These are phyloP conservation scores for Pseudois nayaur DNA, from an alignment of 2,113 vertebrate genomes.

Conservation along the genomic window DNA sequence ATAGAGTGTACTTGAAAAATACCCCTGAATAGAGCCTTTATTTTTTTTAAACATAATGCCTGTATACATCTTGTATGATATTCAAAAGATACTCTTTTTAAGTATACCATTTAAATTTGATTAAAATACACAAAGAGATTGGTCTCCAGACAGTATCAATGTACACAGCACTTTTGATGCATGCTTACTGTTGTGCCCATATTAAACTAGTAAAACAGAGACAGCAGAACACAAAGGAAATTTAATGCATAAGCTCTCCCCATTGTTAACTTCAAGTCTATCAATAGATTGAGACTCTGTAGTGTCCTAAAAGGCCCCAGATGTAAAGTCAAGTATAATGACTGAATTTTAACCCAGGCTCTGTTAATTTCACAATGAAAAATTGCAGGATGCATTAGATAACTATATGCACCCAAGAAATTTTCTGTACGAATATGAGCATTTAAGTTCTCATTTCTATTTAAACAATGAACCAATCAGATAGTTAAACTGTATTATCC, in stretches of 20 bases:
- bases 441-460: background rate
- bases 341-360: background rate
- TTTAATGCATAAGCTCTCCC: background rate
- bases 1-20: constrained; percentile 14
- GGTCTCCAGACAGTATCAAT: background rate
- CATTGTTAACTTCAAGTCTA: background rate
- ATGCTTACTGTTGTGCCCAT: background rate
- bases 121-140: constrained; percentile 22
- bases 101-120: constrained; percentile 34
- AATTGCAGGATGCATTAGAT: background rate
- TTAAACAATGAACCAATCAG: background rate
- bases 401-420: background rate
- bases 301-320: background rate
- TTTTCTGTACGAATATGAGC: background rate
- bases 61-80: constrained; percentile 48
- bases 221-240: background rate
- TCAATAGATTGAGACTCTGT: background rate
- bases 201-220: background rate
- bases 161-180: background rate
- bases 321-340: background rate
- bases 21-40: constrained; percentile 29
- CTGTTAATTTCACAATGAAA: constrained; percentile 16
- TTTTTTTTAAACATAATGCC: constrained; percentile 38
- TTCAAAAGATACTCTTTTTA: constrained; percentile 44
- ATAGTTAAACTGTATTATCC: background rate